These are phyloP conservation scores for Liodrosophila aerea DNA, from an alignment of 2,888 invertebrate species.

Conservation along the genomic window DNA sequence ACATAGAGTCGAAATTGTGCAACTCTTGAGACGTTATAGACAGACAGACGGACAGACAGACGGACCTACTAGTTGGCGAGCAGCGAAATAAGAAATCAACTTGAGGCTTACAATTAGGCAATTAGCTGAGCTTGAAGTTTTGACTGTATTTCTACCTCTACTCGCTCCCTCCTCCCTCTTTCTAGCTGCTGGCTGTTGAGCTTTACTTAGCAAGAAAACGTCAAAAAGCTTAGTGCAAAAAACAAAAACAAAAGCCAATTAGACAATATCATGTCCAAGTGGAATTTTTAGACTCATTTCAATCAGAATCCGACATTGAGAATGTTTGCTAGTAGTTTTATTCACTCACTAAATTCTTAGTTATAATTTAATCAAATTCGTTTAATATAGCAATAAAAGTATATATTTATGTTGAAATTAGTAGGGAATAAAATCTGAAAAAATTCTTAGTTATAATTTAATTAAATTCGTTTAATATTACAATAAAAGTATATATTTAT, in stretches of 20 bases:
- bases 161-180: slow-evolving; percentile 11
- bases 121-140: slow-evolving; percentile 46
- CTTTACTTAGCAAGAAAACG: slow-evolving; percentile 25
- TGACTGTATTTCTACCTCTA: slow-evolving; percentile 12
- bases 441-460: no score
- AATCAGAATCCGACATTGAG: no score
- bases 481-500: no score
- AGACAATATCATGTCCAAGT: slow-evolving; percentile 14
- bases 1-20: slow-evolving; percentile 52
- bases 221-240: background rate
- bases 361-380: no score
- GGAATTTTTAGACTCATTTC: no score
- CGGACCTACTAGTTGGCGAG: slow-evolving; percentile 28
- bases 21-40: slow-evolving; percentile 27
- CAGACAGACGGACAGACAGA: slow-evolving; percentile 5
- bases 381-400: no score
- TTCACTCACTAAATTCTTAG: no score
- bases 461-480: no score
- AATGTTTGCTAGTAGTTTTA: no score
- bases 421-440: no score
- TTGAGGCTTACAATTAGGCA: slow-evolving; percentile 57
- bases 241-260: background rate
- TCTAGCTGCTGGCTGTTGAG: no score
- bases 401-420: no score
- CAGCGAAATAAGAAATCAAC: slow-evolving; percentile 25